Evolutionary conservation across 2,797 vertebrate genomes (phyloP), one percentile per base, ranked within the genome.

Genomic region (Notolepis coatsorum): DNA sequence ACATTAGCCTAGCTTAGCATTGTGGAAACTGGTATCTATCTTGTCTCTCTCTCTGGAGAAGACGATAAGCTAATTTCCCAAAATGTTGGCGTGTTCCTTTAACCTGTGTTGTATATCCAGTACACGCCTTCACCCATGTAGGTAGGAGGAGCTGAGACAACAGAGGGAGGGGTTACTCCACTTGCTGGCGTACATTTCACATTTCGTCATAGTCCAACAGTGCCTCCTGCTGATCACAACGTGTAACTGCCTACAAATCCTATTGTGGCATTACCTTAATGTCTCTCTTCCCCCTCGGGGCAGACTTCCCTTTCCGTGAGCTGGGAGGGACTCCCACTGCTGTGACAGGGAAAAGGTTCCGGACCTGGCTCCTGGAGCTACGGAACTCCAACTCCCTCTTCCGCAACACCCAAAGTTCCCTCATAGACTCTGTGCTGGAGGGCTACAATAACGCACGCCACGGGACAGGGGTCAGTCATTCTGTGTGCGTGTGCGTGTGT

Each of bases 361-460:
- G 90, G 37, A 92, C 91, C 41, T 98, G 95, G 88, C 88, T 98
- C 59, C 84, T 96, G 50, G 95, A 97, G 31, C 92, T 98, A 18
- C 86, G 92, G 10, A 96, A 93, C 65, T 92, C 93, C 35, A 89
- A 93, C 61, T 81, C 92, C 7, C 86, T 93, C 12, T 92, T 93
- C 71, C 90, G 89, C 65, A 93, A 93, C 27, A 84, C 87, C 37
- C 91, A 92, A 37, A 93, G 93, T 53, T 75, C 88, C 1, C 83
- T 98, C 54, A 86, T 98, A 0, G 95, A 98, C 68, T 75, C 86
- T 0, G 84, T 99, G 67, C 82, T 97, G 81, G 95, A 97, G 1
- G 96, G 96, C 0, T 98, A 98, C 4, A 94, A 95, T 58, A 93
- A 82, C 0, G 97, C 97, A 1, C 95, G 96, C 9, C 94, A 97